Evolutionary conservation across 2,888 invertebrate species (phyloP), one percentile per base, ranked within the genome.

Genomic region (Yponomeuta plumbellus): DNA sequence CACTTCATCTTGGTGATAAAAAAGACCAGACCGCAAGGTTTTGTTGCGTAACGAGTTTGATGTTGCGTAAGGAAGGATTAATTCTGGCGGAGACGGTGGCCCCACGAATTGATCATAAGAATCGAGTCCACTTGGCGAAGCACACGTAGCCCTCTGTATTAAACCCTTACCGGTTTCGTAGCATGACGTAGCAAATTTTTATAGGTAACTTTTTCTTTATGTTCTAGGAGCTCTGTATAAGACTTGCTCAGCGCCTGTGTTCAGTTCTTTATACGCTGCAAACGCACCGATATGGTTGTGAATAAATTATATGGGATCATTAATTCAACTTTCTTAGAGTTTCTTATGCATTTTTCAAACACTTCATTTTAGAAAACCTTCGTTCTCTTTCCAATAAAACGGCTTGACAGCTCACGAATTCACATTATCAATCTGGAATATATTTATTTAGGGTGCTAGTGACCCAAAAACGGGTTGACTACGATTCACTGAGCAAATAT

Each of bases 391-490:
- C 44, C 44, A 6, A 13, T 44, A 44, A 44, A 44, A 44, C 11
- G 44, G 6, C 11, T 11, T 52, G 44, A 52, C 17, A 52, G 44
- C 44, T 52, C 44, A 5, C 44, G 17, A 17, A 13, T 52, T 52
- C 44, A 17, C 44, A 4, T 52, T 52, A 17, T 52, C 13, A 17
- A 17, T 52, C 5, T 52, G 17, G 44, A 1, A 1, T 17, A 17
- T 52, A 17, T 17, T 17, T 61, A 69, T 61, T 61, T 59, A 63
- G 64, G 65, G 13, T 59, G 64, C 20, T 57, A 56, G 56, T 68
- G 65, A 67, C 66, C 64, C 58, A 64, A 66, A 70, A 67, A 66
- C 64, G 63, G 65, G 61, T 66, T 69, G 69, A 68, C 65, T 52
- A 68, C 67, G 69, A 68, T 69, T 26, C 20, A 58, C 44, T 44